phyloP scores from a whole-genome alignment of 2,888 invertebrate species.

The Ellobium chinense region DNA sequence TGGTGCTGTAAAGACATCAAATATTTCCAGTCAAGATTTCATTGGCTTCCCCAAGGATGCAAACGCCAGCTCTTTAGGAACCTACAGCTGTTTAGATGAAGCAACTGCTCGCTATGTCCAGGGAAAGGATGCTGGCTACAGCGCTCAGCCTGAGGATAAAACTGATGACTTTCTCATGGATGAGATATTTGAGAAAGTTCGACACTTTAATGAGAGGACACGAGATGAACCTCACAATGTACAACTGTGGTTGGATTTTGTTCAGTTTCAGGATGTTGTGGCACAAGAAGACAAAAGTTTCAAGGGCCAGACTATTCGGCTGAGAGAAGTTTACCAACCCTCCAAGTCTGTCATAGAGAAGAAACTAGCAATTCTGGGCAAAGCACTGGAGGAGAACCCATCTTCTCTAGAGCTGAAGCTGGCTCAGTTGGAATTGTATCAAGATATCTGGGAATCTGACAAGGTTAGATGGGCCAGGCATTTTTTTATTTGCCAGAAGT shows the following conservation, averaged over 20 bases:
- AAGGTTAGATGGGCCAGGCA: not conserved
- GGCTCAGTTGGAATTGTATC: slow-evolving; percentile 73
- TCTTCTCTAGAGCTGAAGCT: slow-evolving; percentile 75
- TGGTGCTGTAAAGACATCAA: not conserved
- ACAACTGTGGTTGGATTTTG: slow-evolving; percentile 79
- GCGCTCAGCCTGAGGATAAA: not conserved
- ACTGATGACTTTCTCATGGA: slow-evolving; percentile 38
- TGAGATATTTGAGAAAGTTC: slow-evolving; percentile 54
- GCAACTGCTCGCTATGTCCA: slow-evolving; percentile 70
- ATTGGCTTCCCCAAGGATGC: slow-evolving; percentile 36
- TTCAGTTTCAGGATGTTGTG: slow-evolving; percentile 78
- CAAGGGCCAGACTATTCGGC: slow-evolving; percentile 1
- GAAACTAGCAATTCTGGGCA: slow-evolving; percentile 78
- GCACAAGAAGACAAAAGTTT: slow-evolving; percentile 49
- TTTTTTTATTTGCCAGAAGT: too few species aligned
- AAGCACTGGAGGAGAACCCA: slow-evolving; percentile 78
- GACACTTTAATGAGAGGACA: slow-evolving; percentile 74
- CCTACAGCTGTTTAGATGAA: slow-evolving; percentile 58
- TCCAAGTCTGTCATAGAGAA: slow-evolving; percentile 74
- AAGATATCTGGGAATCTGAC: slow-evolving; percentile 71
- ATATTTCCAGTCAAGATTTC: slow-evolving; percentile 6
- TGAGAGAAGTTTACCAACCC: slow-evolving; percentile 45
- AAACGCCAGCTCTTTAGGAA: not conserved
- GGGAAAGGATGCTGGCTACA: slow-evolving; percentile 57
- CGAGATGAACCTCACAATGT: slow-evolving; percentile 75